Base-by-base conservation (phyloP, 2,888 invertebrate genomes). In the Melanostoma scalare region DNA sequence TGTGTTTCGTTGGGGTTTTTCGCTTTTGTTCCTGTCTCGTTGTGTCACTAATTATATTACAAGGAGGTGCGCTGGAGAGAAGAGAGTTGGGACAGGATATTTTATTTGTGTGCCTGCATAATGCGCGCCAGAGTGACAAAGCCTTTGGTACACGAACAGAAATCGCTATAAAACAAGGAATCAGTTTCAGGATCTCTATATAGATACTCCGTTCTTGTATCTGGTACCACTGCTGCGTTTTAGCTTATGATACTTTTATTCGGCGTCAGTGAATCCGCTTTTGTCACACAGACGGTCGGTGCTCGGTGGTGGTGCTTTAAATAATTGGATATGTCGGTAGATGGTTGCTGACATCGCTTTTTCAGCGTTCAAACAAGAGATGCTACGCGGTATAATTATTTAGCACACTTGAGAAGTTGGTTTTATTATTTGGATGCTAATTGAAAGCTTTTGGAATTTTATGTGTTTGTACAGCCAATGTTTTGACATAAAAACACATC, bases 41-140 rank as follows among this genome's bases (percentile, higher is more conserved):
- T 79, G 76, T 85, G 85, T 71, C 85, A 85, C 85, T 85, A 85
- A 85, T 85, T 85, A 85, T 80, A 85, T 85, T 85, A 85, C 85
- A 84, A 84, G 84, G 71, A 84, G 84, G 65, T 60, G 74, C 60
- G 61, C 61, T 46, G 38, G 67, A 65, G 63, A 63, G 65, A 42
- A 74, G 78, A 31, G 56, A 53, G 40, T 55, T 58, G 36, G 67
- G 67, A 58, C 72, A 69, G 73, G 73, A 65, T 77, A 79, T 74
- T 79, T 79, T 79, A 79, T 84, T 84, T 84, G 84, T 84, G 84
- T 71, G 84, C 79, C 74, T 79, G 79, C 79, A 84, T 84, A 84
- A 84, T 84, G 79, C 75, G 75, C 74, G 60, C 68, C 63, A 73
- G 58, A 63, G 67, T 71, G 78, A 48, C 56, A 74, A 65, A 78